Evolutionary conservation across 2,113 vertebrate species (phyloP).

Genomic region (Xenotilapia longispinis): DNA sequence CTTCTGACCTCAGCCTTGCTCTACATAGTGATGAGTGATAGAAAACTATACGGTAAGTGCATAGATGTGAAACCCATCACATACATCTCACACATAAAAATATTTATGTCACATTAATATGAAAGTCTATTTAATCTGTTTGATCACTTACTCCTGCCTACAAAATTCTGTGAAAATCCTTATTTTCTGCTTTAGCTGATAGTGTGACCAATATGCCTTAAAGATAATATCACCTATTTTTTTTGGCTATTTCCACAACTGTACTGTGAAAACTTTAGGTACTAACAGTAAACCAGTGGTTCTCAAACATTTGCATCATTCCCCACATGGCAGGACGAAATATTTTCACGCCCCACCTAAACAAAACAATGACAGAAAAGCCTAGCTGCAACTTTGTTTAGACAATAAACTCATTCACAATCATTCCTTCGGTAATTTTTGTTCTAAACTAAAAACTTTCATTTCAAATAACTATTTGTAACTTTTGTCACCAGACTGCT

Average conservation of each 20-base stretch:
- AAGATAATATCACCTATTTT: background rate
- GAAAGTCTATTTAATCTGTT: background rate
- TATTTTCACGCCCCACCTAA: background rate
- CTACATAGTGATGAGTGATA: background rate
- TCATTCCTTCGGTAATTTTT: background rate
- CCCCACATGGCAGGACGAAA: background rate
- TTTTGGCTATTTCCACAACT: background rate
- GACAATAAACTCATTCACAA: background rate
- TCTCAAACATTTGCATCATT: background rate
- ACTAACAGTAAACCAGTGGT: background rate
- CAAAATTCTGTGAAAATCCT: background rate
- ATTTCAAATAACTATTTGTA: background rate
- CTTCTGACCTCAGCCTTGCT: background rate
- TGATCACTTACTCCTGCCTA: background rate
- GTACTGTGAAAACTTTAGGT: background rate
- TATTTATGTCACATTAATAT: background rate
- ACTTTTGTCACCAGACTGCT: background rate
- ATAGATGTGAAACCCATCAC: background rate
- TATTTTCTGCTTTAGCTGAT: background rate
- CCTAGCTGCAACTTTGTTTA: background rate
- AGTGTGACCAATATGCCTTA: background rate
- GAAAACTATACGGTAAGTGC: background rate
- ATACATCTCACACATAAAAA: background rate
- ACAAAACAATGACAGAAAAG: background rate
- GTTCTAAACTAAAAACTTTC: background rate